Evolutionary conservation across 2,888 invertebrate species (phyloP), one percentile per base, ranked within the genome.

Genomic region (Melanophora roralis): DNA sequence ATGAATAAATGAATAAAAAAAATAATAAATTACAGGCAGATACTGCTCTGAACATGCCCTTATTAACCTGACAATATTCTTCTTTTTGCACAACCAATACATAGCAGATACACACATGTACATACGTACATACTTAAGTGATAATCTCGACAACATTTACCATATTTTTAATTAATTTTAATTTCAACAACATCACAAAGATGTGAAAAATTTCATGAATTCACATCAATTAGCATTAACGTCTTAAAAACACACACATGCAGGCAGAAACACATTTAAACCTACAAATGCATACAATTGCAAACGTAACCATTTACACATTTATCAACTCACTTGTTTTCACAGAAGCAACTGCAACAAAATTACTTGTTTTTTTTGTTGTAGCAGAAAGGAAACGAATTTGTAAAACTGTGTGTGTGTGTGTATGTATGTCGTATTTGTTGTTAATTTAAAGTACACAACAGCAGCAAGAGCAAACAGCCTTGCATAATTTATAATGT

Each of bases 121-220:
- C 21, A 40, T 21, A 27, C 32, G 32, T 7, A 12, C 11, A 60
- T 34, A 59, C 53, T 32, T 36, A 59, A 65, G 65, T 51, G 75
- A 80, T 73, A 64, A 73, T 77, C 76, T 73, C 77, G 40, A 68
- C 77, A 81, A 68, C 77, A 77, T 73, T 73, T 78, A 74, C 76
- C 69, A 73, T 77, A 73, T 75, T 81, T 82, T 82, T 82, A 82
- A 83, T 82, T 82, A 83, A 82, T 83, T 82, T 81, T 64, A 79
- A 75, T 81, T 82, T 82, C 81, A 79, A 73, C 81, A 76, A 65
- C 72, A 75, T 75, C 72, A 67, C 67, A 65, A 68, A 71, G 81
- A 67, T 81, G 82, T 76, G 78, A 75, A 77, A 82, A 81, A 81
- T 79, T 78, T 82, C 78, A 82, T 79, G 81, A 82, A 82, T 79